These are phyloP conservation scores for Chloroceryle amazona DNA, from an alignment of 2,797 vertebrate species.

Conservation along the genomic window DNA sequence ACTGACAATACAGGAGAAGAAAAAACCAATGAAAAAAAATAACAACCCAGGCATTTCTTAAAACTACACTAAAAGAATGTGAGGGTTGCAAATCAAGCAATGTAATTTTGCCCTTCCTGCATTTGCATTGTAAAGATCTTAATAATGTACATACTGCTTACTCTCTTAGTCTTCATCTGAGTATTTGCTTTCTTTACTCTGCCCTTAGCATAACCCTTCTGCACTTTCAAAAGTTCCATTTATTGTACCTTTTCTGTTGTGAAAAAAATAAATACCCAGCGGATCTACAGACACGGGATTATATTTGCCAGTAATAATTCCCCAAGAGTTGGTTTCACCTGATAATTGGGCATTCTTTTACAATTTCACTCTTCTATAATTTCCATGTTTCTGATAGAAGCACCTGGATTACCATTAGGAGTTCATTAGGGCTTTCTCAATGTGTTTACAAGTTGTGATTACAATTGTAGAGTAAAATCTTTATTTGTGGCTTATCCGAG, in stretches of 20 bases:
- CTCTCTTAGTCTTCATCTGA: background rate
- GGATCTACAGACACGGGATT: fast-evolving
- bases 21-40: no score
- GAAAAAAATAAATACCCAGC: background rate
- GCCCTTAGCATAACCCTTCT: background rate
- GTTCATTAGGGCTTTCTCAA: background rate
- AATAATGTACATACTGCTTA: background rate
- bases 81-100: background rate
- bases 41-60: background rate
- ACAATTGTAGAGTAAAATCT: background rate
- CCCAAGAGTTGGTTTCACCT: background rate
- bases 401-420: background rate
- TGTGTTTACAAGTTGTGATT: background rate
- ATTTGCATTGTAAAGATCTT: background rate
- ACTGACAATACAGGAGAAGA: background rate
- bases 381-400: background rate
- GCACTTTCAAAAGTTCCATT: background rate
- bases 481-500: background rate
- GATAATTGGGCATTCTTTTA: background rate
- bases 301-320: background rate
- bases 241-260: background rate
- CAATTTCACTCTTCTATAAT: background rate
- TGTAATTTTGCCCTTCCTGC: background rate
- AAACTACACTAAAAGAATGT: background rate
- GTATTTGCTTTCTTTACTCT: background rate